Evolutionary conservation across 2,797 vertebrate species (phyloP).

Genomic region (Rhabdophis nuchalis): DNA sequence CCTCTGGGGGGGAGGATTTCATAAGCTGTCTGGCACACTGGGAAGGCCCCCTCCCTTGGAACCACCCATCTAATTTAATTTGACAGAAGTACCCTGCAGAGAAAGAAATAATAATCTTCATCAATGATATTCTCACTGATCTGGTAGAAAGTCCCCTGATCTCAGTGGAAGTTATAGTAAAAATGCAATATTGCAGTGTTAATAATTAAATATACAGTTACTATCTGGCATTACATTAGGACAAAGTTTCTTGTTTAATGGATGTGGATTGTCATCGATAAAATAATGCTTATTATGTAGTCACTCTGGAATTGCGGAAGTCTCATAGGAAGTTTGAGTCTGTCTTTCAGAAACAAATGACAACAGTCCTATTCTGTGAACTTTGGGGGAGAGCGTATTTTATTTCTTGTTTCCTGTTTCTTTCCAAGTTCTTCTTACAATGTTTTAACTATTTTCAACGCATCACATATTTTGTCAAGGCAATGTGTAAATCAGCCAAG

Average conservation of each 20-base stretch:
- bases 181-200: not conserved
- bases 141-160: not conserved
- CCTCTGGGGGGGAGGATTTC: not conserved
- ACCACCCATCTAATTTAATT: not conserved
- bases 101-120: not conserved
- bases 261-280: not conserved
- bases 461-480: not conserved
- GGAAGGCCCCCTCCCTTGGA: not conserved
- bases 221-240: not conserved
- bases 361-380: not conserved
- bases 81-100: not conserved
- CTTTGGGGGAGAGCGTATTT: not conserved
- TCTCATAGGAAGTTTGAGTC: not conserved
- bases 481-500: not conserved
- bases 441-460: not conserved
- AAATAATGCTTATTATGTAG: not conserved
- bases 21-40: not conserved
- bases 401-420: not conserved
- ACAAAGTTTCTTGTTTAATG: not conserved
- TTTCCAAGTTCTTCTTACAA: not conserved
- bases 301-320: not conserved
- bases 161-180: not conserved
- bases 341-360: not conserved
- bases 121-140: not conserved
- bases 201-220: not conserved